Conservation (phyloP, 1,140 invertebrate species). For the Macrosteles quadrilineatus region DNA sequence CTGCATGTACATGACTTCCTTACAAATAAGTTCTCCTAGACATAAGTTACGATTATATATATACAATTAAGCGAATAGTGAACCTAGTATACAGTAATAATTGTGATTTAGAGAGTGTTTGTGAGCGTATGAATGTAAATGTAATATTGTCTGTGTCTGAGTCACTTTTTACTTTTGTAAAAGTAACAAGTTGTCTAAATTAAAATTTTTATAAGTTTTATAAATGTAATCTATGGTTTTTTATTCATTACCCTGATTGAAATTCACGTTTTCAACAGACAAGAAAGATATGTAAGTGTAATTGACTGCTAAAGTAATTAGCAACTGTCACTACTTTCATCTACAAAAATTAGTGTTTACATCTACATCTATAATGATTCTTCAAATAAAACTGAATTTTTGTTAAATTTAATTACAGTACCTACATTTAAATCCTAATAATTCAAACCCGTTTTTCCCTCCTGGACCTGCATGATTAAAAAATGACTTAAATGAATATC, state of each 20-base stretch:
- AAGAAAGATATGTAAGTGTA: no score
- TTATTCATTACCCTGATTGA: background rate
- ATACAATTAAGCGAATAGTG: constrained; percentile 22
- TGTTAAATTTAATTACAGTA: no score
- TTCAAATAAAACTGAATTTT: no score
- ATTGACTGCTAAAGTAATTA: no score
- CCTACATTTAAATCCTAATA: no score
- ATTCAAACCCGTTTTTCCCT: no score
- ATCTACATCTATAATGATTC: no score
- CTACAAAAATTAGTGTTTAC: no score
- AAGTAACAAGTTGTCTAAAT: background rate
- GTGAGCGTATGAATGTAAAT: constrained; percentile 16
- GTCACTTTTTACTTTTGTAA: constrained; percentile 22
- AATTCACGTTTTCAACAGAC: no score
- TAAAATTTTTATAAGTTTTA: constrained; percentile 22
- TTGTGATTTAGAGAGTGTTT: constrained; percentile 18
- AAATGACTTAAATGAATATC: no score
- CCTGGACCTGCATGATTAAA: no score
- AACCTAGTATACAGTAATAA: constrained; percentile 28
- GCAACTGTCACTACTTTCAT: no score
- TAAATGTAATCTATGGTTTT: background rate
- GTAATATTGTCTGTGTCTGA: constrained; percentile 19
- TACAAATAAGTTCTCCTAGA: constrained; percentile 14
- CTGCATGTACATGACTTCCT: constrained; percentile 22
- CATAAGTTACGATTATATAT: constrained; percentile 19